Percentiles rank a stretch among this genome's conserved stretches.
Conservation (phyloP, 1,140 invertebrate species). For the Brachystomella parvula region DNA sequence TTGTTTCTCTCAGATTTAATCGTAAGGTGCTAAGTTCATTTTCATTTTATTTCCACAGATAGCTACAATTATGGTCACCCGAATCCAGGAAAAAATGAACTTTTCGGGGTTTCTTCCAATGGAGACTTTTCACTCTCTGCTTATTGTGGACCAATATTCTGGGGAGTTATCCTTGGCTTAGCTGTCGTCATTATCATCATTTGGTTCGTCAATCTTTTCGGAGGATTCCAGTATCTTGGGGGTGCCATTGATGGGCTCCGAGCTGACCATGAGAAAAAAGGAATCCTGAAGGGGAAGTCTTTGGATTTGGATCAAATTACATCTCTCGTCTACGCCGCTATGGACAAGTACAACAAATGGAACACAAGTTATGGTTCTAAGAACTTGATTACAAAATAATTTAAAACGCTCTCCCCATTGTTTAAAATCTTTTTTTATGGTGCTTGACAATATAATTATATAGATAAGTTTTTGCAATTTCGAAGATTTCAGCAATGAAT, state of each 20-base stretch:
- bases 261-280: constrained; percentile 14
- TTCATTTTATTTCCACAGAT: constrained; percentile 1
- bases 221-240: constrained; percentile 17
- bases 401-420: too few species aligned
- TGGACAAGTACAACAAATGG: constrained; percentile 31
- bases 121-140: constrained; percentile 26
- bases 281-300: constrained; percentile 12
- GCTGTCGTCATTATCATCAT: constrained; percentile 9
- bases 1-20: too few species aligned
- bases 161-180: constrained; percentile 17
- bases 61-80: background rate
- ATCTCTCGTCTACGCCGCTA: constrained; percentile 29
- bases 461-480: too few species aligned
- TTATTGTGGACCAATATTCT: constrained; percentile 30
- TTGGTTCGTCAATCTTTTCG: constrained; percentile 22
- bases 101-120: constrained; percentile 19
- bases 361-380: constrained; percentile 9
- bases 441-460: too few species aligned
- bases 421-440: too few species aligned
- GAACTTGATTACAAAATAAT: too few species aligned
- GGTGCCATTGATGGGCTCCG: constrained; percentile 13
- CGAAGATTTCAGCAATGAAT: too few species aligned
- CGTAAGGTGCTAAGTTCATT: constrained; percentile 2
- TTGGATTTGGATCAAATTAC: constrained; percentile 33
- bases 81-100: background rate